A percentile compares a stretch with the other conserved stretches of the same genome.
Evolutionary conservation across 2,113 vertebrate genomes (phyloP).

Genomic region (Onychorhynchus coronatus): DNA sequence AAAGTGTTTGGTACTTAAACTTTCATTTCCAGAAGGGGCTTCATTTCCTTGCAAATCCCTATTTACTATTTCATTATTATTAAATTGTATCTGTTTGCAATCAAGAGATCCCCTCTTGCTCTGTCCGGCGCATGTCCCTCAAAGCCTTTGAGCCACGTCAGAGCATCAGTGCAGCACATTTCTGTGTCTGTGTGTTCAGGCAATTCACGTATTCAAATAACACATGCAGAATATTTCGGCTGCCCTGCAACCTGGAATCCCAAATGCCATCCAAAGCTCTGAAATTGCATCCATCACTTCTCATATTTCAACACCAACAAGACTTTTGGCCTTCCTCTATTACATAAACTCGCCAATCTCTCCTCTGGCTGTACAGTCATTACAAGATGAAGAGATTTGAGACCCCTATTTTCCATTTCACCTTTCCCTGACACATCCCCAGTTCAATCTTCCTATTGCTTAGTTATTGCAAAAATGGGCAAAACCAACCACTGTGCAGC

Average conservation of each 20-base stretch:
- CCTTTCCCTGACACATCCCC: background rate
- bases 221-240: background rate
- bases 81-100: background rate
- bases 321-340: background rate
- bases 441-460: slow-evolving; percentile 4
- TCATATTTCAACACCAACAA: background rate
- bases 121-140: background rate
- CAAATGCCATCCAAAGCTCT: background rate
- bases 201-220: background rate
- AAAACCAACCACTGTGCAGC: background rate
- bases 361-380: background rate
- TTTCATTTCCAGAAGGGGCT: background rate
- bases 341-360: background rate
- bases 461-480: background rate
- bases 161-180: background rate
- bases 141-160: background rate
- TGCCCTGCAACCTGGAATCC: background rate
- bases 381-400: background rate
- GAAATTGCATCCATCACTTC: background rate
- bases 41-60: background rate
- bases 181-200: background rate
- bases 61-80: background rate
- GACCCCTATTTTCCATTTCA: background rate
- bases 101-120: background rate
- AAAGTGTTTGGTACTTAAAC: background rate